A percentile compares a stretch with the other conserved stretches of the same genome.
These are phyloP conservation scores for Chrysina gloriosa DNA, from an alignment of 2,888 invertebrate genomes.

Conservation along the genomic window DNA sequence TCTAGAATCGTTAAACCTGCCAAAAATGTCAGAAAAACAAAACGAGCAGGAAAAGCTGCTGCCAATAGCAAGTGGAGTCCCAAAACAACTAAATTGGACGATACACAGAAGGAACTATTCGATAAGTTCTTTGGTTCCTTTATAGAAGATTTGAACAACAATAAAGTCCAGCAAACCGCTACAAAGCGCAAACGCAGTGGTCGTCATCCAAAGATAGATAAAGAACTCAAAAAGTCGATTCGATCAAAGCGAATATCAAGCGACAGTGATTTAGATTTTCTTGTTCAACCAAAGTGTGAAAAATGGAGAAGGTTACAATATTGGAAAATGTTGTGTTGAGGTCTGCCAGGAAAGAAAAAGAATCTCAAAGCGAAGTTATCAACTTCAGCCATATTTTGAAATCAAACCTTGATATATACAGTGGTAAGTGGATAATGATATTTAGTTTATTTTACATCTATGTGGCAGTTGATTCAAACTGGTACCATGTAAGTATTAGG, in stretches of 20 bases:
- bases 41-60: too few relatives aligned
- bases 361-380: neutral
- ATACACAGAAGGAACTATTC: too few relatives aligned
- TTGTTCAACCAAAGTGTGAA: neutral
- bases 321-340: neutral
- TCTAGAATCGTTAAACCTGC: neutral
- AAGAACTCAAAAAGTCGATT: neutral
- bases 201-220: too few relatives aligned
- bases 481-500: too few relatives aligned
- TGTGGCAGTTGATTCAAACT: too few relatives aligned
- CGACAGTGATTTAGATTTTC: neutral
- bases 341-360: neutral
- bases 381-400: neutral
- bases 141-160: too few relatives aligned
- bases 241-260: neutral
- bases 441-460: neutral
- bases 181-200: too few relatives aligned
- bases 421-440: neutral
- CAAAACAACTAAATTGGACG: too few relatives aligned
- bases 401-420: neutral
- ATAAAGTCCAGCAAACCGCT: too few relatives aligned
- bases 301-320: neutral
- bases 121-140: too few relatives aligned
- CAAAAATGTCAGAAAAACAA: neutral
- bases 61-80: too few relatives aligned